A percentile compares a stretch with the other conserved stretches of the same genome.
These are phyloP conservation scores for Cataglyphis hispanica DNA, from an alignment of 1,140 invertebrate species.

Conservation along the genomic window DNA sequence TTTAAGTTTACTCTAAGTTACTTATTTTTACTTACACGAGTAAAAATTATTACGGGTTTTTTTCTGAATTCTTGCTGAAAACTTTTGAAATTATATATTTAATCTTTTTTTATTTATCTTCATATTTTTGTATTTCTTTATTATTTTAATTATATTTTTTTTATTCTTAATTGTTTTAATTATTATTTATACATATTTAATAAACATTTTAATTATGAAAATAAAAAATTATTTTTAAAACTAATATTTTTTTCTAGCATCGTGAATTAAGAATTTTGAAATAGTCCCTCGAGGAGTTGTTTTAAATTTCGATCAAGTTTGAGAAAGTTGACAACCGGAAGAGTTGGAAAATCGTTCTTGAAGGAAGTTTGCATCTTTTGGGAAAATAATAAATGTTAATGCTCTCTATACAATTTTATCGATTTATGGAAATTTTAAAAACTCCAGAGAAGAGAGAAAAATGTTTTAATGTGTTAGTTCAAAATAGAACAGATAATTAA, in stretches of 20 bases:
- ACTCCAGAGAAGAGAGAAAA: background rate
- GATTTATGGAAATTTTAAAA: conserved; percentile 55
- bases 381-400: conserved; percentile 40
- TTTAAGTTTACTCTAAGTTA: background rate
- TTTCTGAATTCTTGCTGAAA: background rate
- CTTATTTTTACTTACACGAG: background rate
- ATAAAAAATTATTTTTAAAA: background rate
- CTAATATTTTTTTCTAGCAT: background rate
- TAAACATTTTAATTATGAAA: no score
- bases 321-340: conserved; percentile 5
- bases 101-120: no score
- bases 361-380: conserved; percentile 17
- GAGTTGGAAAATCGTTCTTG: conserved; percentile 39
- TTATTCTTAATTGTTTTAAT: no score
- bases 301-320: conserved; percentile 42
- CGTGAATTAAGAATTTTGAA: conserved; percentile 22
- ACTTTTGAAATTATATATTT: background rate
- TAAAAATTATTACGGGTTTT: background rate
- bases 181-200: no score
- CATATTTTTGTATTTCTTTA: no score
- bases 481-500: conserved; percentile 11
- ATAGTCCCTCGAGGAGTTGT: background rate
- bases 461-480: no score
- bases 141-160: no score
- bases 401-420: conserved; percentile 27